Conservation (phyloP, 2,797 vertebrate genomes). For the Clarias pachynema region DNA sequence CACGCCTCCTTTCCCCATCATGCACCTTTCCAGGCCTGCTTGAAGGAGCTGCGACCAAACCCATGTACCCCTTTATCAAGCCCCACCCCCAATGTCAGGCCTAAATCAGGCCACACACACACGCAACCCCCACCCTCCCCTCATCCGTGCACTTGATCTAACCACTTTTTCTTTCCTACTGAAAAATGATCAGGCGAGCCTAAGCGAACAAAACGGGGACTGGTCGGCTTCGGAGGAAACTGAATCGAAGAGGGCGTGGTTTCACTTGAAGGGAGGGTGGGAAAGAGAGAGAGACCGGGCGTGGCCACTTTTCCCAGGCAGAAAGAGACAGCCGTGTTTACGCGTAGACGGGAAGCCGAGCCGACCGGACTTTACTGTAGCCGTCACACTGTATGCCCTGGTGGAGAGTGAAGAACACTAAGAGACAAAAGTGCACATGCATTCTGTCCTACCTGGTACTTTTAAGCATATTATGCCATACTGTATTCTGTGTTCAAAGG, state of each 20-base stretch:
- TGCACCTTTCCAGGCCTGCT: slow-evolving; percentile 59
- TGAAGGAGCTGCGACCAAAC: slow-evolving; percentile 68
- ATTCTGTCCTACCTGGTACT: slow-evolving; percentile 83
- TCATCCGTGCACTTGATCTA: slow-evolving; percentile 77
- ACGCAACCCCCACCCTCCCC: slow-evolving; percentile 62
- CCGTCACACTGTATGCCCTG: slow-evolving; percentile 84
- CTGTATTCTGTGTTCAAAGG: slow-evolving; percentile 81
- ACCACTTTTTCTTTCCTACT: slow-evolving; percentile 64
- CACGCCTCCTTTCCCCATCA: slow-evolving; percentile 31
- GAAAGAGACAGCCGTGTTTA: slow-evolving; percentile 76
- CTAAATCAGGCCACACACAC: neutral
- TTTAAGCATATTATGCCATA: slow-evolving; percentile 81
- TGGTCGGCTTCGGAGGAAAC: slow-evolving; percentile 46
- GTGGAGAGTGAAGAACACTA: slow-evolving; percentile 79
- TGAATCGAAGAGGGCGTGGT: slow-evolving; percentile 42
- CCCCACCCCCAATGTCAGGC: neutral
- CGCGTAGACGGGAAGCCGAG: slow-evolving; percentile 67
- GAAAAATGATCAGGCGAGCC: slow-evolving; percentile 55
- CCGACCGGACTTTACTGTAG: slow-evolving; percentile 67
- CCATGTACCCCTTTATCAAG: slow-evolving; percentile 19
- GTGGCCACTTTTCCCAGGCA: slow-evolving; percentile 72
- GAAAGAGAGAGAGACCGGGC: slow-evolving; percentile 19
- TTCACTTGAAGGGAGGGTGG: neutral
- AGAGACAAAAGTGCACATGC: slow-evolving; percentile 75
- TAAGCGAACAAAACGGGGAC: slow-evolving; percentile 45